A percentile compares a stretch with the other conserved stretches of the same genome.
phyloP scores from a whole-genome alignment of 1,140 invertebrate genomes.

The Drosophila hydei region DNA sequence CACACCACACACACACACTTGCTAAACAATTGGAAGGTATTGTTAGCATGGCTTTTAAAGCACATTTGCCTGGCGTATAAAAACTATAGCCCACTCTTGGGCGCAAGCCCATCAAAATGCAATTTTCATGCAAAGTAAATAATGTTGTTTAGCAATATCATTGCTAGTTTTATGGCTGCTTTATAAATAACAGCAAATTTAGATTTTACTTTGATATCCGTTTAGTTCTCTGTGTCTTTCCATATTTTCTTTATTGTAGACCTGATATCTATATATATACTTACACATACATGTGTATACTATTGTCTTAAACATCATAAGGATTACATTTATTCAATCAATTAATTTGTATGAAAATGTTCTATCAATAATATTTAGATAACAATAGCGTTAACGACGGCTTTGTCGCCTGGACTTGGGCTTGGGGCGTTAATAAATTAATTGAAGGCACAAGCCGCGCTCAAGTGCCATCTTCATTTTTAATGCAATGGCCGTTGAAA shows the following conservation, averaged over 20 bases:
- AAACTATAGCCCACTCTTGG: background rate
- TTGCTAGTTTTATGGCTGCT: too few species aligned
- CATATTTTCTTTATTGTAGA: too few species aligned
- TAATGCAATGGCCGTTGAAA: slow-evolving; percentile 40
- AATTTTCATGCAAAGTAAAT: slow-evolving; percentile 1
- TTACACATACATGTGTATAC: too few species aligned
- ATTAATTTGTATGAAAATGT: too few species aligned
- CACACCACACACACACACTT: background rate
- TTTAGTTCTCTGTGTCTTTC: too few species aligned
- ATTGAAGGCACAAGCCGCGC: slow-evolving; percentile 33
- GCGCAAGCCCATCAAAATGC: background rate
- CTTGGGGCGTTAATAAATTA: slow-evolving; percentile 21
- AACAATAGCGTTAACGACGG: slow-evolving; percentile 19
- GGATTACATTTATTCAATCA: too few species aligned
- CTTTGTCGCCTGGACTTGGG: slow-evolving; percentile 27
- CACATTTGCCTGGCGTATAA: slow-evolving; percentile 1
- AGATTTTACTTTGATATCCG: too few species aligned
- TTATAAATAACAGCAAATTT: too few species aligned
- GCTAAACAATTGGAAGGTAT: slow-evolving; percentile 30
- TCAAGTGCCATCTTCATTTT: slow-evolving; percentile 41
- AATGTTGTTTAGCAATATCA: background rate
- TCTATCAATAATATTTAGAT: too few species aligned
- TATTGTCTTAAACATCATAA: too few species aligned
- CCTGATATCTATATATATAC: too few species aligned
- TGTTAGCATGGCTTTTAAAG: slow-evolving; percentile 39